These are phyloP conservation scores for Drosophila imparisetae DNA, from an alignment of 2,888 invertebrate species.

Conservation along the genomic window DNA sequence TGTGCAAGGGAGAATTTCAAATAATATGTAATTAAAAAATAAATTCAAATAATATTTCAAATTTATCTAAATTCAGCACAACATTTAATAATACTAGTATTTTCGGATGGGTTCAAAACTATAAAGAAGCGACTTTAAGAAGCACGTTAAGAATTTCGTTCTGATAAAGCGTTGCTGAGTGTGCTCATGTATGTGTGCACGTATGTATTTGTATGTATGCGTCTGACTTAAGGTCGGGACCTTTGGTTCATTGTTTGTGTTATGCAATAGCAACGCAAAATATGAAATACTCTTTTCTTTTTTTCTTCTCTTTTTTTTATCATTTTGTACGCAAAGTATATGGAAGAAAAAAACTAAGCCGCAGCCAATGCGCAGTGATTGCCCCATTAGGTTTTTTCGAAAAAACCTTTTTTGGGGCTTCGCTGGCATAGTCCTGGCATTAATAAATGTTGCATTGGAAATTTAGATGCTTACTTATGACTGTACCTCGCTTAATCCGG, in stretches of 20 bases:
- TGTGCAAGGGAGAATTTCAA: slow-evolving; percentile 33
- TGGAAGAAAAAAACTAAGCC: slow-evolving; percentile 76
- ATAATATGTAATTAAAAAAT: slow-evolving; percentile 32
- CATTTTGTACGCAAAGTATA: slow-evolving; percentile 67
- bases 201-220: slow-evolving; percentile 14
- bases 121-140: slow-evolving; percentile 57
- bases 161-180: slow-evolving; percentile 62
- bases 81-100: slow-evolving; percentile 75
- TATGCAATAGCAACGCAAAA: slow-evolving; percentile 71
- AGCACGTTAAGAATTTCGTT: slow-evolving; percentile 66
- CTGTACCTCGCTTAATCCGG: slow-evolving; percentile 96
- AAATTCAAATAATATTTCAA: slow-evolving; percentile 5
- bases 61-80: slow-evolving; percentile 80
- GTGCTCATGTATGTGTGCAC: not conserved
- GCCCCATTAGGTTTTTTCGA: not conserved
- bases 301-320: slow-evolving; percentile 19
- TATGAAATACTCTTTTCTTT: slow-evolving; percentile 37
- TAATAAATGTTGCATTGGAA: slow-evolving; percentile 83
- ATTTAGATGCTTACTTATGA: slow-evolving; percentile 91
- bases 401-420: not conserved
- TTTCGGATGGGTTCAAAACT: slow-evolving; percentile 30
- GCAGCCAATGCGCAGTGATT: slow-evolving; percentile 52
- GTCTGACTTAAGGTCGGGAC: slow-evolving; percentile 10
- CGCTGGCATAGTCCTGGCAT: slow-evolving; percentile 63
- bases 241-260: slow-evolving; percentile 30